Percentiles rank a stretch among this genome's conserved stretches.
These are phyloP conservation scores for Eudyptes chrysolophus DNA, from an alignment of 2,113 vertebrate species.

Conservation along the genomic window DNA sequence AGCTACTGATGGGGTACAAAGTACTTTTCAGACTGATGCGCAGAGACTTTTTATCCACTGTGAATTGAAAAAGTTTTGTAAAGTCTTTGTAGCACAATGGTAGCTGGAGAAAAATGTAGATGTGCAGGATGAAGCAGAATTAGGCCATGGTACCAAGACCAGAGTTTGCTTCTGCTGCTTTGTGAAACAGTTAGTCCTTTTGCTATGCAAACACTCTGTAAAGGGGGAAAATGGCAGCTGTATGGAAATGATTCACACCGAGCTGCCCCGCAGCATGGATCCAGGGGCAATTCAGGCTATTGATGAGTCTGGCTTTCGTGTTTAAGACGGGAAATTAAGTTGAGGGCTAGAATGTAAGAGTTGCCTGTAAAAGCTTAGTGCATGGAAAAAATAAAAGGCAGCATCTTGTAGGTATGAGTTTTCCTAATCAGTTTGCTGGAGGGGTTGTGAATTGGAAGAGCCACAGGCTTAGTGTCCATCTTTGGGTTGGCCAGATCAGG, in stretches of 20 bases:
- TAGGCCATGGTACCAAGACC: fast-evolving
- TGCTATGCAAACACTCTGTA: fast-evolving
- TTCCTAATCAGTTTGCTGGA: neutral
- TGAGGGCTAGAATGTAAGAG: neutral
- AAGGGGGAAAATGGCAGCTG: neutral
- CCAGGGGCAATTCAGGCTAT: neutral
- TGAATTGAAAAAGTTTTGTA: neutral
- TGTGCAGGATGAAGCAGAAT: neutral
- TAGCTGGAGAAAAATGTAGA: neutral
- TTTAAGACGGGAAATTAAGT: neutral
- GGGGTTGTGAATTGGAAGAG: neutral
- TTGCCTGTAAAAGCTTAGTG: neutral
- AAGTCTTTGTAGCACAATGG: neutral
- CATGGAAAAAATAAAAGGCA: neutral
- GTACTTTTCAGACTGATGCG: neutral
- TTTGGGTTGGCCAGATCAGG: neutral
- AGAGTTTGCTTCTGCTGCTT: neutral
- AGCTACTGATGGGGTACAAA: neutral
- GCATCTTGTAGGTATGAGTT: fast-evolving
- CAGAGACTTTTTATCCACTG: neutral
- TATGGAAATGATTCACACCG: fast-evolving
- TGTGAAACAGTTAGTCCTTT: neutral
- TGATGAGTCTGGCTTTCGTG: neutral
- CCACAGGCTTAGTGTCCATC: neutral
- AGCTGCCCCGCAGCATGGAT: neutral